These are phyloP conservation scores for Homarus gammarus DNA, from an alignment of 2,888 invertebrate species.

Conservation along the genomic window DNA sequence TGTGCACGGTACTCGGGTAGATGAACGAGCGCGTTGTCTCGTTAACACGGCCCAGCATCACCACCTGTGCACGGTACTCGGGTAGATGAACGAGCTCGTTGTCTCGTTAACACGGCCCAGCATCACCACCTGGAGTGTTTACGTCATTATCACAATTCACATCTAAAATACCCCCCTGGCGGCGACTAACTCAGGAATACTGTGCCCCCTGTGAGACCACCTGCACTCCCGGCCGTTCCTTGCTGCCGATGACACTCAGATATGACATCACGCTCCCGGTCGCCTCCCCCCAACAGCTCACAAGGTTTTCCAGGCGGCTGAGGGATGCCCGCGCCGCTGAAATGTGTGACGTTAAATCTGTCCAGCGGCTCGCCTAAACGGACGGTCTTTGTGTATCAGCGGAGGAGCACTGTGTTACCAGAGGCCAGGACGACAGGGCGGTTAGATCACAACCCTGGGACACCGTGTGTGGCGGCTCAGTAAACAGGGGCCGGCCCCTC, in stretches of 20 bases:
- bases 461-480: neutral
- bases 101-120: neutral
- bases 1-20: neutral
- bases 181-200: neutral
- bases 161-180: neutral
- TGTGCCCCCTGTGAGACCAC: neutral
- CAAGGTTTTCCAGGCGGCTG: neutral
- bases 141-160: neutral
- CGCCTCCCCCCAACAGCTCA: neutral
- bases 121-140: neutral
- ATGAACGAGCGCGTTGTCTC: neutral
- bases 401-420: neutral
- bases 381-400: neutral
- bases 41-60: slow-evolving; percentile 5
- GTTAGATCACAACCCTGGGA: slow-evolving; percentile 1
- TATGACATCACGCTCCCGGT: neutral
- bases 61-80: neutral
- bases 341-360: slow-evolving; percentile 23
- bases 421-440: neutral
- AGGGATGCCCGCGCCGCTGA: neutral
- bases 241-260: neutral
- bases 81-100: neutral
- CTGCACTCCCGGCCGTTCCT: neutral
- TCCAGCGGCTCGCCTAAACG: slow-evolving; percentile 5
- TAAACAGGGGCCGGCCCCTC: neutral